Conservation (phyloP, 2,888 invertebrate species). For the Diaperis boleti region DNA sequence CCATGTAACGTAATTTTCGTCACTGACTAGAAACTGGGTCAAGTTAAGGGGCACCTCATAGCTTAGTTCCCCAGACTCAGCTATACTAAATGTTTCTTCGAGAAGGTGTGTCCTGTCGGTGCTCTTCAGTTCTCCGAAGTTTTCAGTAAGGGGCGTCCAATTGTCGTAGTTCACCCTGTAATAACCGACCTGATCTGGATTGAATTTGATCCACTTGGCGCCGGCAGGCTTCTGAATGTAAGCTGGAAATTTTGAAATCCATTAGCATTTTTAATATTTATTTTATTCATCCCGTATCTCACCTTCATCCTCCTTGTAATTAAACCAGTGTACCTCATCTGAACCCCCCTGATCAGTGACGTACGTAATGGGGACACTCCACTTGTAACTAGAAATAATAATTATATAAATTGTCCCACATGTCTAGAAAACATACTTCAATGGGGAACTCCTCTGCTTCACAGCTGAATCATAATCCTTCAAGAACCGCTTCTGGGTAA, state of each 20-base stretch:
- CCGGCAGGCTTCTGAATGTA: slow-evolving; percentile 65
- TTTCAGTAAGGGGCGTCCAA: slow-evolving; percentile 72
- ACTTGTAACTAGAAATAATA: slow-evolving; percentile 74
- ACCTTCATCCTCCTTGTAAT: slow-evolving; percentile 68
- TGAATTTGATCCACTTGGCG: slow-evolving; percentile 84
- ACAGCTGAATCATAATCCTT: slow-evolving; percentile 74
- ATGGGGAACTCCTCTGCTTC: slow-evolving; percentile 66
- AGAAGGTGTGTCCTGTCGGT: slow-evolving; percentile 84
- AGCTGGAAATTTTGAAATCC: too few relatives aligned
- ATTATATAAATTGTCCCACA: neutral
- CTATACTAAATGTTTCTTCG: slow-evolving; percentile 86
- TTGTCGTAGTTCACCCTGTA: slow-evolving; percentile 89
- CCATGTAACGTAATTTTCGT: slow-evolving; percentile 84
- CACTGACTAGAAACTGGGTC: slow-evolving; percentile 75
- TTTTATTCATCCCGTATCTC: too few relatives aligned
- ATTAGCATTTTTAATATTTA: too few relatives aligned
- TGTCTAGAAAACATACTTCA: slow-evolving; percentile 59
- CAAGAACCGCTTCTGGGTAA: slow-evolving; percentile 83
- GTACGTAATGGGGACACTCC: slow-evolving; percentile 89
- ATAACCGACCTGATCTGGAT: slow-evolving; percentile 86
- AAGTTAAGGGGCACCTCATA: slow-evolving; percentile 79
- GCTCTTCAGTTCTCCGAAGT: slow-evolving; percentile 69
- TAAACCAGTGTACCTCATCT: slow-evolving; percentile 51
- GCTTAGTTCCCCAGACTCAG: slow-evolving; percentile 76
- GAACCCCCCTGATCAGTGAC: slow-evolving; percentile 68